Base-by-base conservation (phyloP, 2,113 vertebrate species). In the Sclerurus mexicanus region DNA sequence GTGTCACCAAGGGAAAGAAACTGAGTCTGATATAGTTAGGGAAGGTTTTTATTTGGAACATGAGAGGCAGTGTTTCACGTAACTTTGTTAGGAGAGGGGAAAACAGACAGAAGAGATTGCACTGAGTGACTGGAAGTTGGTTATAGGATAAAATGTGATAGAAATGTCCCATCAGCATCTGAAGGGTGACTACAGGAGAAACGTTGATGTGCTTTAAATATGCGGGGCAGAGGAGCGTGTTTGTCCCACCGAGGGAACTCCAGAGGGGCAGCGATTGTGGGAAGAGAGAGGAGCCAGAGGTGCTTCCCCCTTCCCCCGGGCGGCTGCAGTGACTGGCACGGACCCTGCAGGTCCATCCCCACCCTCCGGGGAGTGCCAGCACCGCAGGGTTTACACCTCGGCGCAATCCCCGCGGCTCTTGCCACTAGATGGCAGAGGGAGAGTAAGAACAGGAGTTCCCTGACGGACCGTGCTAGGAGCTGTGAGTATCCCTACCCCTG, bases 401-500 rank as follows among this genome's bases (percentile, higher is more conserved):
- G 46, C n/a, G 71, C n/a, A 5, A 6, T 6, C 13, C 12, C 4
- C 3, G 47, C 18, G 67, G 81, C 31, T 37, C 28, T 50, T 82
- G 75, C 97, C 98, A 94, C 90, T 96, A 98, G 98, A 85, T 98
- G 98, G 98, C 98, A 93, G 59, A 88, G 80, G 85, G 83, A 39
- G 77, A 37, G 95, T 87, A 93, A 56, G 15, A 95, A 94, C 72
- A 7, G 74, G 13, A 17, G 9, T 7, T 72, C 47, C 33, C 59
- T 14, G 1, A 1, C 22, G 4, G 14, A 0, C 47, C 23, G 47
- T 21, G 22, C 47, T 13, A 12, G 23, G 47, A 49, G 47, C 59
- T 25, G 6, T 24, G 66, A 46, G 40, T 49, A 0, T 33, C 40
- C 42, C 37, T 79, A 27, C 44, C 84, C 0, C 1, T 33, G 12